A percentile compares a stretch with the other conserved stretches of the same genome.
phyloP scores from a whole-genome alignment of 1,140 invertebrate species.

The Papilio xuthus region DNA sequence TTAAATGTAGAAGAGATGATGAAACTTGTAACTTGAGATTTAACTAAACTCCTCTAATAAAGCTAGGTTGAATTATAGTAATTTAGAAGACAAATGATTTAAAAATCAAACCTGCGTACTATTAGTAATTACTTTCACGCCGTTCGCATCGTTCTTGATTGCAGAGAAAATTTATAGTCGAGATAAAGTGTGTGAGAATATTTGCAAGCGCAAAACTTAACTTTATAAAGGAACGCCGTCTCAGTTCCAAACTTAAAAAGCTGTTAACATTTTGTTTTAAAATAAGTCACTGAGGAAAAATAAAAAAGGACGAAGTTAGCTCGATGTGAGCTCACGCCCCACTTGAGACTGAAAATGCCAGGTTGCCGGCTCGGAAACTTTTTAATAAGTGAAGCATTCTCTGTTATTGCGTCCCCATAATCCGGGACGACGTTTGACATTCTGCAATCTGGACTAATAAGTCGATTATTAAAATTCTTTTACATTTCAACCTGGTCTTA shows the following conservation, averaged over 20 bases:
- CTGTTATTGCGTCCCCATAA: slow-evolving; percentile 42
- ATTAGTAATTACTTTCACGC: slow-evolving; percentile 30
- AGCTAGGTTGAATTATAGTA: neutral
- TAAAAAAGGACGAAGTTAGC: slow-evolving; percentile 45
- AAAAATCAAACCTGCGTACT: neutral
- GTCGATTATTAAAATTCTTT: slow-evolving; percentile 36
- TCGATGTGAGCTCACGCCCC: slow-evolving; percentile 45
- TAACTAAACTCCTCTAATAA: neutral
- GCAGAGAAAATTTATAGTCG: slow-evolving; percentile 44
- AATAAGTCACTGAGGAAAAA: slow-evolving; percentile 52
- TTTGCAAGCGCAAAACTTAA: slow-evolving; percentile 43
- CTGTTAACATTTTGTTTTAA: slow-evolving; percentile 50
- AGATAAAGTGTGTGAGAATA: slow-evolving; percentile 47
- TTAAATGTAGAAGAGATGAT: too few species aligned
- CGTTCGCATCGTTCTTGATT: slow-evolving; percentile 41
- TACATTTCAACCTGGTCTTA: slow-evolving; percentile 21
- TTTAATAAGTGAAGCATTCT: slow-evolving; percentile 54
- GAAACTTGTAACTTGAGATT: too few species aligned
- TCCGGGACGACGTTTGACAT: slow-evolving; percentile 37
- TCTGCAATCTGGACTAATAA: slow-evolving; percentile 37
- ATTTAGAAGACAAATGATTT: neutral
- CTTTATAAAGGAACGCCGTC: slow-evolving; percentile 43
- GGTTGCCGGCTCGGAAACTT: slow-evolving; percentile 43
- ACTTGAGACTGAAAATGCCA: slow-evolving; percentile 49
- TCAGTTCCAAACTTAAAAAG: slow-evolving; percentile 51